A percentile compares a stretch with the other conserved stretches of the same genome.
Conservation (phyloP, 2,797 vertebrate species). For the Buceros bicornis region DNA sequence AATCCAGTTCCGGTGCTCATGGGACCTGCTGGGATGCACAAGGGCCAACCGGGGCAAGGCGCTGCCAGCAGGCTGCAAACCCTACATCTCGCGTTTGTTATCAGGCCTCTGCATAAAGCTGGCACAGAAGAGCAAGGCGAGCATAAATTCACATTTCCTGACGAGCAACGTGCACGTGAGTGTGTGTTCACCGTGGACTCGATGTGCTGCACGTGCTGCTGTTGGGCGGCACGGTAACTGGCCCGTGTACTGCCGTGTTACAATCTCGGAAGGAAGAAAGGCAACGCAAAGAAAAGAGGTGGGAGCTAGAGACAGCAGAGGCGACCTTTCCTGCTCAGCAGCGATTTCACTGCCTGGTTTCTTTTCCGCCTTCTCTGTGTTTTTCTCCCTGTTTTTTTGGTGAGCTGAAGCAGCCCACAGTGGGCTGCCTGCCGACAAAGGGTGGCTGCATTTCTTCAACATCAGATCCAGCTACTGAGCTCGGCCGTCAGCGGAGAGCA, state of each 20-base stretch:
- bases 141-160: too few relatives aligned
- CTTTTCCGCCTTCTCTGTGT: neutral
- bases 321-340: neutral
- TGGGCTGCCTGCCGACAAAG: neutral
- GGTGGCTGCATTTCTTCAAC: neutral
- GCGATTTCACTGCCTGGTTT: rapidly evolving
- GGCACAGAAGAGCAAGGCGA: neutral
- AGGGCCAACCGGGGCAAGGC: neutral
- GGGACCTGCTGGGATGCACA: neutral
- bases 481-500: rapidly evolving
- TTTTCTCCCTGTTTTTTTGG: neutral
- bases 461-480: neutral
- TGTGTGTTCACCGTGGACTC: rapidly evolving
- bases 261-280: neutral
- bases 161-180: rapidly evolving
- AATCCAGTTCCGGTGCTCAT: neutral
- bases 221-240: rapidly evolving
- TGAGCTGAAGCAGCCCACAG: neutral
- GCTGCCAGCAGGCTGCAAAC: too few relatives aligned
- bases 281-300: neutral
- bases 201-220: neutral
- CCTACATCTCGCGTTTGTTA: rapidly evolving
- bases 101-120: neutral
- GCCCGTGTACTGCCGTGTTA: rapidly evolving
- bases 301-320: neutral